Evolutionary conservation across 1,140 invertebrate genomes (phyloP).

Genomic region (Drosophila varians): DNA sequence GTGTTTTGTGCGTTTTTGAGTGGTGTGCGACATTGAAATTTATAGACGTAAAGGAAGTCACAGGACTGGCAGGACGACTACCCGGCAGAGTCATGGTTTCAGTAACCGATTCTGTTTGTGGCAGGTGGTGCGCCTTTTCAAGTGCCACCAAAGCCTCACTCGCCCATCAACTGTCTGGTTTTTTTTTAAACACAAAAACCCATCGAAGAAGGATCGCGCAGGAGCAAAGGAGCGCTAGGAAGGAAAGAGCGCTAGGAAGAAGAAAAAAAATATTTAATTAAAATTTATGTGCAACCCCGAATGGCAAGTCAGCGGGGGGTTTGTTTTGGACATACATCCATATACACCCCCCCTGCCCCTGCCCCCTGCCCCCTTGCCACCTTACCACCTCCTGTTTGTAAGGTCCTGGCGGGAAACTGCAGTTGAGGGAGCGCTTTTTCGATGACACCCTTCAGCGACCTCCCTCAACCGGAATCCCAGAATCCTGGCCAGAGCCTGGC

Average conservation of each 20-base stretch:
- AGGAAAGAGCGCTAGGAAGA: too few relatives aligned
- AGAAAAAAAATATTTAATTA: conserved; percentile 78
- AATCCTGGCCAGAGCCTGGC: too few relatives aligned
- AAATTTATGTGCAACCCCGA: conserved; percentile 76
- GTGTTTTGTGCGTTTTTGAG: conserved; percentile 17
- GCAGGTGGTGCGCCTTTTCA: conserved; percentile 46
- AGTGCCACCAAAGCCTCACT: conserved; percentile 45
- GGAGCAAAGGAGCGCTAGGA: too few relatives aligned
- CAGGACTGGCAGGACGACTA: too few relatives aligned
- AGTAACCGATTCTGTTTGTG: conserved; percentile 4
- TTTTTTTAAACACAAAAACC: conserved; percentile 18
- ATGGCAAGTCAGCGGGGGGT: conserved; percentile 21
- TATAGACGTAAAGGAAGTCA: conserved; percentile 42
- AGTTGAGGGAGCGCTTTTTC: conserved; percentile 33
- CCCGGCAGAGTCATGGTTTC: too few relatives aligned
- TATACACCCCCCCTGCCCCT: too few relatives aligned
- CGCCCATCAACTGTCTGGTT: conserved; percentile 46
- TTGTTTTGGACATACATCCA: conserved; percentile 14
- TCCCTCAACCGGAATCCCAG: conserved; percentile 29
- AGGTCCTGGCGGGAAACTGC: conserved; percentile 1
- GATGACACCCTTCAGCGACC: conserved; percentile 50
- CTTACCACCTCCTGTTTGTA: too few relatives aligned
- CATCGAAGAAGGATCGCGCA: conserved; percentile 20
- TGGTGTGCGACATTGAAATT: conserved; percentile 73
- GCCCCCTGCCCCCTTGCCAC: too few relatives aligned